Percentiles rank a stretch among this genome's conserved stretches.
Conservation (phyloP, 2,113 vertebrate species). For the Rallus limicola region DNA sequence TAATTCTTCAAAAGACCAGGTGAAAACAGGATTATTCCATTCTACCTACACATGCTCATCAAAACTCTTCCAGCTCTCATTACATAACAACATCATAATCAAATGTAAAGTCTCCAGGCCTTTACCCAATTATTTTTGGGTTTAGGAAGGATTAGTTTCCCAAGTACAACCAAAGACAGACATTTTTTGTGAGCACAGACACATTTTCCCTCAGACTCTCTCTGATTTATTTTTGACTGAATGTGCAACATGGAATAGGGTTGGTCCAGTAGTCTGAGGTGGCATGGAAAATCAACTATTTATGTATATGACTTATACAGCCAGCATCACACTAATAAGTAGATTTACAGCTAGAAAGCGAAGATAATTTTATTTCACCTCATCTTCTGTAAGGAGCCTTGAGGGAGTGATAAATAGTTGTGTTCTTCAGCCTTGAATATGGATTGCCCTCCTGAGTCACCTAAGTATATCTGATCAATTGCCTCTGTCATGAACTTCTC, state of each 20-base stretch:
- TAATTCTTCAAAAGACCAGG: background rate
- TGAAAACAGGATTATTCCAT: background rate
- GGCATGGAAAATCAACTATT: background rate
- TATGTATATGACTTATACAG: background rate
- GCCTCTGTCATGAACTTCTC: background rate
- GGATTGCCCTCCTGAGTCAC: background rate
- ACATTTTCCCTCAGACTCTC: background rate
- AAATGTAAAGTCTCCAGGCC: background rate
- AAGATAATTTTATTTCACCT: background rate
- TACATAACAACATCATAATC: background rate
- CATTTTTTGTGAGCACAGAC: background rate
- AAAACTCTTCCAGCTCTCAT: background rate
- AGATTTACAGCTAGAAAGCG: background rate
- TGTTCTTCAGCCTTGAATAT: background rate
- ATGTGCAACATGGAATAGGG: background rate
- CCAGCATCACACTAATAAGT: background rate
- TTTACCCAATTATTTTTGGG: background rate
- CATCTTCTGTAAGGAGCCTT: background rate
- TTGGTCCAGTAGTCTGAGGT: background rate
- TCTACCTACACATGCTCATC: background rate
- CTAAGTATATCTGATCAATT: background rate
- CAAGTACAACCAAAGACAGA: background rate
- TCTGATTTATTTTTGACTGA: background rate
- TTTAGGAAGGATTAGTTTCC: background rate
- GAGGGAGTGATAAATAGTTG: background rate